Percentiles rank a stretch among this genome's conserved stretches.
Conservation (phyloP, 2,888 invertebrate genomes). For the Drosophila austrosaltans region DNA sequence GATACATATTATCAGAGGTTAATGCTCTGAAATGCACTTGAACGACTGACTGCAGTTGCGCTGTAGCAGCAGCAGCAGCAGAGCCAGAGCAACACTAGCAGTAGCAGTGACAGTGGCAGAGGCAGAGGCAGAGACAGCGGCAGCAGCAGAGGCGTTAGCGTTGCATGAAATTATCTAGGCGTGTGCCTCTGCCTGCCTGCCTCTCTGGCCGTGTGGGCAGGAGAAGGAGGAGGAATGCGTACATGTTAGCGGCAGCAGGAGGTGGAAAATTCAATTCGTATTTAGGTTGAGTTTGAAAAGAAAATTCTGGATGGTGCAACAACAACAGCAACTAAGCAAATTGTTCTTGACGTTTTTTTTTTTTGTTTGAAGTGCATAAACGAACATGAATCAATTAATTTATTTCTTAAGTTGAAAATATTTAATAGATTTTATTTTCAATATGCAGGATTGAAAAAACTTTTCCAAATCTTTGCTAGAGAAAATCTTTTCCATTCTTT, state of each 20-base stretch:
- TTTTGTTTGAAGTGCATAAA: too few species aligned
- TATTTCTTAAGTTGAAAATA: too few species aligned
- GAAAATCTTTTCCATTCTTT: too few species aligned
- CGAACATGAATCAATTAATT: too few species aligned
- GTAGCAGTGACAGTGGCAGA: constrained; percentile 24
- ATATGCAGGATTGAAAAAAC: too few species aligned
- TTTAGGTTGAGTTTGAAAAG: constrained; percentile 35
- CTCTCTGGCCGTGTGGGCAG: too few species aligned
- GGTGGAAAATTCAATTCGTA: constrained; percentile 19
- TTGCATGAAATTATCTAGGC: constrained; percentile 51
- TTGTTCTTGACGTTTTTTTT: not conserved
- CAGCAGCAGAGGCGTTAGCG: constrained; percentile 30
- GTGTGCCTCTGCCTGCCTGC: constrained; percentile 11
- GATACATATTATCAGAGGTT: constrained; percentile 58
- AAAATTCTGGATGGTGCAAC: constrained; percentile 17
- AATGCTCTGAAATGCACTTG: constrained; percentile 81
- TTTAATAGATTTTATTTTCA: too few species aligned
- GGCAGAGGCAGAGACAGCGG: constrained; percentile 40
- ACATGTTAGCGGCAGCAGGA: constrained; percentile 35
- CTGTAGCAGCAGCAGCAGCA: constrained; percentile 26
- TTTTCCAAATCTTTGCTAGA: too few species aligned
- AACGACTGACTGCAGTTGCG: constrained; percentile 78
- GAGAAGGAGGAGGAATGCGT: constrained; percentile 18
- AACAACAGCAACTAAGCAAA: not conserved
- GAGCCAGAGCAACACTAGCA: constrained; percentile 3